Evolutionary conservation across 2,888 invertebrate genomes (phyloP).

Genomic region (Schrankia costaestrigalis): DNA sequence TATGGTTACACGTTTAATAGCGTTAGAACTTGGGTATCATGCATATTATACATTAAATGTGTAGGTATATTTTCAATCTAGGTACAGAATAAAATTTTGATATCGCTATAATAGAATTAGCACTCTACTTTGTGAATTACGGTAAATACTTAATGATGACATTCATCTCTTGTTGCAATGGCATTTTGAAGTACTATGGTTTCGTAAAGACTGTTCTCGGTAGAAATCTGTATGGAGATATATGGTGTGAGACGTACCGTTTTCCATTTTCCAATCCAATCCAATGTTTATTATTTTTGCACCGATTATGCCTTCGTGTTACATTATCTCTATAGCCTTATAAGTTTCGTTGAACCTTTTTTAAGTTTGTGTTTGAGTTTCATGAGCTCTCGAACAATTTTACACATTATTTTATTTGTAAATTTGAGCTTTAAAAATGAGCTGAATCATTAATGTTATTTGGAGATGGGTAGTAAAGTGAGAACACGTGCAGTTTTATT

Average conservation of each 20-base stretch:
- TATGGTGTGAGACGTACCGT: constrained; percentile 37
- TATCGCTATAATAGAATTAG: too few relatives aligned
- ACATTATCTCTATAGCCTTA: constrained; percentile 42
- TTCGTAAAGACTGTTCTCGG: constrained; percentile 58
- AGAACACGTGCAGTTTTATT: constrained; percentile 9
- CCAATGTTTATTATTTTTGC: constrained; percentile 29
- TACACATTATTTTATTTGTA: constrained; percentile 15
- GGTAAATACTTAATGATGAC: constrained; percentile 12
- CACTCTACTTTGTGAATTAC: too few relatives aligned
- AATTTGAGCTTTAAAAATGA: constrained; percentile 7
- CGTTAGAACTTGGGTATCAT: too few relatives aligned
- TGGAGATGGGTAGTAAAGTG: constrained; percentile 1
- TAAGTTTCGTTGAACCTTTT: constrained; percentile 50
- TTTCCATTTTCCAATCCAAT: constrained; percentile 43
- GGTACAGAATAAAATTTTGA: too few relatives aligned
- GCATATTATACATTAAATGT: too few relatives aligned
- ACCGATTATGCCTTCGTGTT: constrained; percentile 36
- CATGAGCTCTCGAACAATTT: constrained; percentile 50
- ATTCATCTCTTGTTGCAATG: constrained; percentile 29
- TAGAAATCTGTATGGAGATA: constrained; percentile 44
- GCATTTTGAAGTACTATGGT: constrained; percentile 52
- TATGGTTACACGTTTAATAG: too few relatives aligned
- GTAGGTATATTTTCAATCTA: too few relatives aligned
- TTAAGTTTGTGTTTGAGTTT: constrained; percentile 55
- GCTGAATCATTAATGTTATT: constrained; percentile 4